These are phyloP conservation scores for Buathra laborator DNA, from an alignment of 2,888 invertebrate genomes.

Conservation along the genomic window DNA sequence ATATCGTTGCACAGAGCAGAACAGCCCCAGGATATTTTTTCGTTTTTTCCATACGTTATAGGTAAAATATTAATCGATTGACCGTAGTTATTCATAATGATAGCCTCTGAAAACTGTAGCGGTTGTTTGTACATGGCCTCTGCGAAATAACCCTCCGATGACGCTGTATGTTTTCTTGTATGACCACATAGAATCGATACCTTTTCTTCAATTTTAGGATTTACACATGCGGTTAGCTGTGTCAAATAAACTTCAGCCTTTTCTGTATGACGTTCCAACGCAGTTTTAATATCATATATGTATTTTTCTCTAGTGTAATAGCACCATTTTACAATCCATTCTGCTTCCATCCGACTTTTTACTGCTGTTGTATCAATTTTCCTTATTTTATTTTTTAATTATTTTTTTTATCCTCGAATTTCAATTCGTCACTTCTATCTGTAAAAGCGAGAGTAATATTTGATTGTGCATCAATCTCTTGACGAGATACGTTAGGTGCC, in stretches of 20 bases:
- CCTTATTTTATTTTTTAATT: no score
- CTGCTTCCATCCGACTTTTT: conserved; percentile 45
- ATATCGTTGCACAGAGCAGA: conserved; percentile 36
- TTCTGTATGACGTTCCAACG: conserved; percentile 34
- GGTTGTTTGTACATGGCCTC: no score
- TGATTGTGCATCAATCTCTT: no score
- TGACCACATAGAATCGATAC: conserved; percentile 55
- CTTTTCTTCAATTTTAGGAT: conserved; percentile 31
- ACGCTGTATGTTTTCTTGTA: conserved; percentile 55
- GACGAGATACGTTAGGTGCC: no score
- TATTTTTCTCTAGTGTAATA: conserved; percentile 52
- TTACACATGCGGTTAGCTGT: conserved; percentile 9
- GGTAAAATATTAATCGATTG: conserved; percentile 55
- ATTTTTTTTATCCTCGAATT: no score
- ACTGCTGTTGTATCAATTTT: not conserved
- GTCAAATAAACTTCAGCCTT: conserved; percentile 45
- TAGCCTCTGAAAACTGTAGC: conserved; percentile 28
- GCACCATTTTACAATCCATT: conserved; percentile 50
- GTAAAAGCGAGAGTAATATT: no score
- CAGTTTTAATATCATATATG: conserved; percentile 31
- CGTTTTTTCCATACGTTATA: conserved; percentile 27
- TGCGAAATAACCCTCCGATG: conserved; percentile 61
- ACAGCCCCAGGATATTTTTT: conserved; percentile 51
- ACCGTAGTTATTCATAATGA: conserved; percentile 34
- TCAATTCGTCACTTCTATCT: no score